Percentiles rank a stretch among this genome's conserved stretches.
Evolutionary conservation across 2,797 vertebrate genomes (phyloP).

Genomic region (Erethizon dorsatum): DNA sequence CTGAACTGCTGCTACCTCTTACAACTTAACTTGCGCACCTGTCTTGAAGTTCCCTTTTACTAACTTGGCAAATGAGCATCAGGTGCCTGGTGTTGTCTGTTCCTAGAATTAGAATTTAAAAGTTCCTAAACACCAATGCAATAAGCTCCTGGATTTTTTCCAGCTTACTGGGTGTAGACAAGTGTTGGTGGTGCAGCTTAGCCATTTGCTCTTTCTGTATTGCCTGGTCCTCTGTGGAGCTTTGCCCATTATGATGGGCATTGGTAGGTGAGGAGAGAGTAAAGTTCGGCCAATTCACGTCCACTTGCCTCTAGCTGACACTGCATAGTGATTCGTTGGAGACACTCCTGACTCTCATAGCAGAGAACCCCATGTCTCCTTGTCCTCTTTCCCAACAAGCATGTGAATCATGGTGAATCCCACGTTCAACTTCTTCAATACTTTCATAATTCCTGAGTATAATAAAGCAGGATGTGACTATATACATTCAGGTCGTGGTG

Average conservation of each 20-base stretch:
- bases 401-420: background rate
- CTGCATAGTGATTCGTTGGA: background rate
- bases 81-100: constrained; percentile 95
- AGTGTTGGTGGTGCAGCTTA: background rate
- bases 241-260: background rate
- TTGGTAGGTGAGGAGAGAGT: background rate
- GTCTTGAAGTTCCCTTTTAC: constrained; percentile 95
- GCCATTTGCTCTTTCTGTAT: background rate
- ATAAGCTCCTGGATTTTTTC: constrained; percentile 89
- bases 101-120: constrained; percentile 96
- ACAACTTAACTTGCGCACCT: constrained; percentile 88
- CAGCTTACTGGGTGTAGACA: background rate
- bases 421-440: background rate
- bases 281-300: background rate
- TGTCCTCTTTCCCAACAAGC: background rate
- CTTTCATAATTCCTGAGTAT: background rate
- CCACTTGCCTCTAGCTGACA: background rate
- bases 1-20: constrained; percentile 94
- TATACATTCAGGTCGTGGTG: background rate
- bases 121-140: constrained; percentile 95
- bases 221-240: background rate
- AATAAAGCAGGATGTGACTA: background rate
- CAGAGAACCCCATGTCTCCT: too few relatives aligned
- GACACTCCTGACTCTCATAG: background rate
- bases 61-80: constrained; percentile 95